Percentiles rank a stretch among this genome's conserved stretches.
Evolutionary conservation across 1,140 invertebrate genomes (phyloP).

Genomic region (Apocrypta bakeri): DNA sequence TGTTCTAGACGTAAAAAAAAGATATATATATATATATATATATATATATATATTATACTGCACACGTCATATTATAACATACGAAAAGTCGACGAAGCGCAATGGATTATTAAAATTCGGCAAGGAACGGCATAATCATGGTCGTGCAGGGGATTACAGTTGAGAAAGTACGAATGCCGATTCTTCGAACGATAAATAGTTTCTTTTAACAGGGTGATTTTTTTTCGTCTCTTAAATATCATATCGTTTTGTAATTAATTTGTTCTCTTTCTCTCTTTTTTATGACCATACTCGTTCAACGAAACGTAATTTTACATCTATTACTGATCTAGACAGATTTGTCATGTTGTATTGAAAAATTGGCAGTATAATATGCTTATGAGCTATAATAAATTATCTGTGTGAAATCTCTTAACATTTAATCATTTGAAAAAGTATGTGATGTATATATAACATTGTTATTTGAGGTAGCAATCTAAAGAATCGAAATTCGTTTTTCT

Average conservation of each 20-base stretch:
- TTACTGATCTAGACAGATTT: not conserved
- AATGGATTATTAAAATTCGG: constrained; percentile 9
- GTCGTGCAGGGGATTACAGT: not conserved
- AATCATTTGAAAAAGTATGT: not conserved
- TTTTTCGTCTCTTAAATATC: not conserved
- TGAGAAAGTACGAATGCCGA: not conserved
- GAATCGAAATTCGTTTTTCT: constrained; percentile 2
- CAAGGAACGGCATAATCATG: constrained; percentile 16
- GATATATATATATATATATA: not conserved
- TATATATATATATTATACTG: constrained; percentile 15
- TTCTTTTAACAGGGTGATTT: not conserved
- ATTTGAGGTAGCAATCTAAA: constrained; percentile 2
- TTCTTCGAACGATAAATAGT: constrained; percentile 15
- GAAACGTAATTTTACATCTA: not conserved
- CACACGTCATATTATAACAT: constrained; percentile 26
- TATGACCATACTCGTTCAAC: not conserved
- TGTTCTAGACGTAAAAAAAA: constrained; percentile 31
- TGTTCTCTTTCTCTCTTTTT: not conserved
- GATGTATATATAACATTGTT: not conserved
- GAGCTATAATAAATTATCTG: not conserved
- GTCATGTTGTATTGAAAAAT: not conserved
- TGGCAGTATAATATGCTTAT: not conserved
- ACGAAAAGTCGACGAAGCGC: constrained; percentile 30
- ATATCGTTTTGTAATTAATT: not conserved
- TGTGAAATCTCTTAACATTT: not conserved